Base-by-base conservation (phyloP, 2,888 invertebrate genomes). In the Nymphalis polychloros region DNA sequence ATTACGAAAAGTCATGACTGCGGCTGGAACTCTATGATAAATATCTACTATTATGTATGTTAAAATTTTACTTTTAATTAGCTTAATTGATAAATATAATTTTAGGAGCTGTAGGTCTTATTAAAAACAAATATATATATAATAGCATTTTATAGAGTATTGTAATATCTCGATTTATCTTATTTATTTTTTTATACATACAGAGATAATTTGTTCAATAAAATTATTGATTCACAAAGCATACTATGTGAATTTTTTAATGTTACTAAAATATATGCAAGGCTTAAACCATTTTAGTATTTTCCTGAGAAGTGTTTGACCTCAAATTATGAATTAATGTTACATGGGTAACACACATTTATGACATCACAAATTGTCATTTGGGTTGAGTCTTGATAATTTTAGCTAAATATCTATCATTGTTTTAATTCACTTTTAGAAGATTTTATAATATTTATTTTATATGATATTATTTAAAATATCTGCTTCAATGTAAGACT, bases 371-470 rank as follows among this genome's bases (percentile, higher is more conserved):
- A 57, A 64, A 68, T 64, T 70, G 70, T 74, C 61, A 68, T 69
- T 73, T 63, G 64, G 62, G 72, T 65, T 47, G 63, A 60, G 72
- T 64, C 73, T 68, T 69, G 61, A 65, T 72, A 65, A 72, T 64
- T 70, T 73, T 68, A 70, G 67, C 67, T 61, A 52, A 68, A 71
- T 69, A 67, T 71, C 69, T 71, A 68, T 70, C 17, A 63, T 72
- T 64, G 62, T 69, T 70, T 75, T 73, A 68, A 67, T 69, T 49
- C 68, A 62, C 20, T 72, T 69, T 71, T 73, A 72, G 48, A 73
- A 69, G 65, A 68, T 69, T 71, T 71, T 70, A 71, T 70, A 71
- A 66, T 72, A 75, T 72, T 72, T 69, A 72, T 75, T 73, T 71
- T 68, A 63, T 72, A 53, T 63, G 31, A 59, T 64, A 67, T 72